Conservation (phyloP, 2,113 vertebrate species). For the Tachuris rubrigastra region DNA sequence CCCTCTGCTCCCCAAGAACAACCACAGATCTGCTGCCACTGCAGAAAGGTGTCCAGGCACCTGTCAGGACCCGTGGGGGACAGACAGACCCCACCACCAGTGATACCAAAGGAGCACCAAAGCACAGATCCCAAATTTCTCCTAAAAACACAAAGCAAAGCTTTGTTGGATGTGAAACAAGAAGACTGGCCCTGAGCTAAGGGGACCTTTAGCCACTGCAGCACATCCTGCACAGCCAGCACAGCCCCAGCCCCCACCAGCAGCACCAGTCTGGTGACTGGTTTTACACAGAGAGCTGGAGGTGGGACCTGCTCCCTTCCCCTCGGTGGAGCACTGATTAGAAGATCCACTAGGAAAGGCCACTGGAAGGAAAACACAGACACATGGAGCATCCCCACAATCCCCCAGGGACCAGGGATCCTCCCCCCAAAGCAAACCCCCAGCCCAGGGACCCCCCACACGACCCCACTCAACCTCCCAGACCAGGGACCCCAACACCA, state of each 20-base stretch:
- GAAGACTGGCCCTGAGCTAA: neutral
- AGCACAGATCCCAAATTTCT: neutral
- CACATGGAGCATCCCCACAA: neutral
- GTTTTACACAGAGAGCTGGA: neutral
- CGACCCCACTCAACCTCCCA: neutral
- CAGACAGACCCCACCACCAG: neutral
- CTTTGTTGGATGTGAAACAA: accelerated
- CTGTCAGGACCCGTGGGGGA: neutral
- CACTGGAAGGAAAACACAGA: neutral
- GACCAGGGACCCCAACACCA: neutral
- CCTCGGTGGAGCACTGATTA: accelerated
- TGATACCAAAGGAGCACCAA: accelerated
- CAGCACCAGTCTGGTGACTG: neutral
- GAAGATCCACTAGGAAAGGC: neutral
- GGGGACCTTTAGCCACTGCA: neutral
- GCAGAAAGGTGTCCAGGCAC: neutral
- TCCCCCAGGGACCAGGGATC: neutral
- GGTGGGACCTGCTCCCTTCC: accelerated
- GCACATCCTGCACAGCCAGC: neutral
- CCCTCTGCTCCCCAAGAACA: neutral
- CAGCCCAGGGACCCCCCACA: neutral
- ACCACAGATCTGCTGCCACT: neutral
- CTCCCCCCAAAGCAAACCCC: too few relatives aligned
- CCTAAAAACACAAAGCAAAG: neutral
- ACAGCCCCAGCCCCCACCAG: neutral